Base-by-base conservation (phyloP, 1,140 invertebrate genomes). In the Palaemon carinicauda region DNA sequence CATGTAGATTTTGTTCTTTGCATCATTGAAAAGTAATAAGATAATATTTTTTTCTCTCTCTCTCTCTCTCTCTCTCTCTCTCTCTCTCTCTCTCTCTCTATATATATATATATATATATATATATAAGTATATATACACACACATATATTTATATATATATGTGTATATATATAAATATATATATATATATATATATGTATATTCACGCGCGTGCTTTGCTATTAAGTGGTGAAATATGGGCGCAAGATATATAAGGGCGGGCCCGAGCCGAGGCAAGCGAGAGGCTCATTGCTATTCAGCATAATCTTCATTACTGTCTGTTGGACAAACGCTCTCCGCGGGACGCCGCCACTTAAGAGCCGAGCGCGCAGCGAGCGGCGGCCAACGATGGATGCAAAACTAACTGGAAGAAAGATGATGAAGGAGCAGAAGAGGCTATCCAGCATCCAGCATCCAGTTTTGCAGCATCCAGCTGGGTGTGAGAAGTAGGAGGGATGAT, bases 301-400 rank as follows among this genome's bases (percentile, higher is more conserved):
- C 33, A 74, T 80, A 75, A 86, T 86, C 84, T 86, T 80, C 84
- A 86, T 86, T 86, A 80, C 84, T 86, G 84, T 86, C 84, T 21
- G 65, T 31, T 78, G 65, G 84, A 86, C 84, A 86, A 86, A 86
- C 84, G 54, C 77, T 80, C 84, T 50, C 77, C 71, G 77, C 77
- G 31, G 77, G 84, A 78, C 51, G 77, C 77, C 69, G 65, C 77
- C 77, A 80, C 77, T 80, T 86, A 80, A 51, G 17, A 51, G 50
- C 3, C 27, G 50, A 15, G 75, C 78, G 50, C 75, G 24, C 82
- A 24, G 21, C 78, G 50, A 54, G 24, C 82, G 17, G 21, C 17
- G 33, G 75, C 77, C 74, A 75, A 79, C 83, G 15, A 41, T 50
- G 33, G 73, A 41, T 52, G 29, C 77, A 52, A 41, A 75, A 33